phyloP scores from a whole-genome alignment of 2,113 vertebrate species.

The Sapayoa aenigma region DNA sequence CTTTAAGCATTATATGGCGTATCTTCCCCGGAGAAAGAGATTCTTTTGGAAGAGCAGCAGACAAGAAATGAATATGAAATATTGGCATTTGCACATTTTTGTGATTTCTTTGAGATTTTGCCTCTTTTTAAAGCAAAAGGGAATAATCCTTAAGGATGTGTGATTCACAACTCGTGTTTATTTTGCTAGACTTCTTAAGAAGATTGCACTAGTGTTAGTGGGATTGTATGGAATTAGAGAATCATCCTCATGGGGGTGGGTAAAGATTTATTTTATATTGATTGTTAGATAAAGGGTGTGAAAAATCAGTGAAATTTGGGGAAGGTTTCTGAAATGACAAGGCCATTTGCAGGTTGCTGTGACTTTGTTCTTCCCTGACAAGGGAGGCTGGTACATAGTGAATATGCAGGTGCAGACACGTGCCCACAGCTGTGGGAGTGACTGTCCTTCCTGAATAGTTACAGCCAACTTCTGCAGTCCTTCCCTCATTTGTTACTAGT shows the following conservation, averaged over 20 bases:
- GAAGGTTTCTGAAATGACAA: neutral
- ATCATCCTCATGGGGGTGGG: neutral
- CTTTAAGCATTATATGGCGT: neutral
- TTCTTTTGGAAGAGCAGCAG: neutral
- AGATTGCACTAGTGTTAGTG: neutral
- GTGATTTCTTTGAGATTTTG: neutral
- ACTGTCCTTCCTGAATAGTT: neutral
- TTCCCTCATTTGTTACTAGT: neutral
- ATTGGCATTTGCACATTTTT: neutral
- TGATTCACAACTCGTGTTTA: neutral
- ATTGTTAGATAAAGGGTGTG: neutral
- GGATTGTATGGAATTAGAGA: neutral
- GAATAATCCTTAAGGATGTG: neutral
- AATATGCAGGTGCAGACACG: neutral
- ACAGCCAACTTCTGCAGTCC: neutral
- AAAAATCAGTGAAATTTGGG: neutral
- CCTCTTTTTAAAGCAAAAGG: neutral
- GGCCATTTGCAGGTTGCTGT: neutral
- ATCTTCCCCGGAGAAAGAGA: neutral
- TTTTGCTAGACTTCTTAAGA: neutral
- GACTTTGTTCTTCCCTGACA: neutral
- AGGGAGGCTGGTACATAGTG: neutral
- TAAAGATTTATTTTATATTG: neutral
- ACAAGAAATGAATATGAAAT: neutral
- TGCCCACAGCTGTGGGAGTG: neutral